A percentile compares a stretch with the other conserved stretches of the same genome.
These are phyloP conservation scores for Felis chaus DNA, from an alignment of 2,113 vertebrate species.

Conservation along the genomic window DNA sequence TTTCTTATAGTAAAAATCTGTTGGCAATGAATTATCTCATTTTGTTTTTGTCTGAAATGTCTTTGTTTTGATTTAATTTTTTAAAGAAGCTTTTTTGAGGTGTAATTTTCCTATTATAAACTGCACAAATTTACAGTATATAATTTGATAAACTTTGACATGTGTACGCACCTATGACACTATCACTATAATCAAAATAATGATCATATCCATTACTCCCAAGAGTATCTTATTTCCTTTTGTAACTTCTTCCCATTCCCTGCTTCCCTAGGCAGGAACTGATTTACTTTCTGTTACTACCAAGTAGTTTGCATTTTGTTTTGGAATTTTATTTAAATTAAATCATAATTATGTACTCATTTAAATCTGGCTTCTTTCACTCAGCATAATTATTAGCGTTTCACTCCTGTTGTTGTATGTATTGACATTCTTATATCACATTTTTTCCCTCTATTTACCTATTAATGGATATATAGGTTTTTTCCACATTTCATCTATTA, in stretches of 20 bases:
- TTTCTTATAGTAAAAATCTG: neutral
- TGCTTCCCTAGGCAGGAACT: neutral
- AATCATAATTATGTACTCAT: neutral
- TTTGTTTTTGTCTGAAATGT: neutral
- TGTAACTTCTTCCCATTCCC: neutral
- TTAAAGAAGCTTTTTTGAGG: neutral
- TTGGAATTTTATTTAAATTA: neutral
- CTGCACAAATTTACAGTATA: neutral
- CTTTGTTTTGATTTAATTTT: neutral
- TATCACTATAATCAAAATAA: neutral
- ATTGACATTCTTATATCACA: neutral
- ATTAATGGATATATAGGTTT: neutral
- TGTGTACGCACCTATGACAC: neutral
- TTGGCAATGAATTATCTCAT: neutral
- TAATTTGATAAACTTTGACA: neutral
- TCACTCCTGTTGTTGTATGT: neutral
- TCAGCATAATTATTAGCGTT: neutral
- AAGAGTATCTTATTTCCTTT: neutral
- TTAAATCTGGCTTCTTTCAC: neutral
- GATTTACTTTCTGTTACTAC: neutral
- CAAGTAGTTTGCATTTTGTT: neutral
- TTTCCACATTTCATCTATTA: neutral
- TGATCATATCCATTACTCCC: neutral
- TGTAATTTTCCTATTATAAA: neutral
- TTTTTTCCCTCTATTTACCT: neutral